These are phyloP conservation scores for Chiloscyllium plagiosum DNA, from an alignment of 2,113 vertebrate genomes.

Conservation along the genomic window DNA sequence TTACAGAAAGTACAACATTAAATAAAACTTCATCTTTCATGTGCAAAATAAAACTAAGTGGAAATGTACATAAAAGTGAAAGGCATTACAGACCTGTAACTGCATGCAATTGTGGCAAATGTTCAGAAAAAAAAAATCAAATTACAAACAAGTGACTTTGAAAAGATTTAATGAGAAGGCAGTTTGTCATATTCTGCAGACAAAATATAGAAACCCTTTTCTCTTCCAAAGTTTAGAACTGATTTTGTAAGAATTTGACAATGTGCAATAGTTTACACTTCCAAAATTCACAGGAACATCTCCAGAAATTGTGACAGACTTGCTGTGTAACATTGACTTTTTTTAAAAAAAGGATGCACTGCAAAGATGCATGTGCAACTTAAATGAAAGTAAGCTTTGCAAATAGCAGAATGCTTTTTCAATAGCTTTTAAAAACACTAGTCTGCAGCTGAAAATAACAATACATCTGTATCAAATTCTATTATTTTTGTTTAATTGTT, in stretches of 20 bases:
- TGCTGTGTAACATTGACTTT: background rate
- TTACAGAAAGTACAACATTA: background rate
- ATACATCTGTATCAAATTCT: background rate
- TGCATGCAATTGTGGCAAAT: background rate
- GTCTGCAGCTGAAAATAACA: background rate
- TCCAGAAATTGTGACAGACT: slow-evolving; percentile 15
- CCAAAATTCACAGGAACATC: background rate
- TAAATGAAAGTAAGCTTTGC: background rate
- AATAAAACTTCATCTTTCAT: background rate
- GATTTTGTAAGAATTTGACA: background rate
- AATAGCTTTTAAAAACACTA: background rate
- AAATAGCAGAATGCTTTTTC: background rate
- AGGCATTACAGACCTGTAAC: background rate
- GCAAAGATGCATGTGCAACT: background rate
- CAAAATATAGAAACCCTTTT: background rate
- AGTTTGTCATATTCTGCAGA: background rate
- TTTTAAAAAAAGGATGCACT: background rate
- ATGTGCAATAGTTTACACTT: background rate
- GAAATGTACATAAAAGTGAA: background rate
- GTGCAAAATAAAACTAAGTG: background rate
- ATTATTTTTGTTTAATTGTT: background rate
- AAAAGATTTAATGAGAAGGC: background rate
- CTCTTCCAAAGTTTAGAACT: background rate
- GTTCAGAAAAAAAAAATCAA: background rate
- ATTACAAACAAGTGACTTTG: background rate